A percentile compares a stretch with the other conserved stretches of the same genome.
These are phyloP conservation scores for Sciurus carolinensis DNA, from an alignment of 2,797 vertebrate species.

Conservation along the genomic window DNA sequence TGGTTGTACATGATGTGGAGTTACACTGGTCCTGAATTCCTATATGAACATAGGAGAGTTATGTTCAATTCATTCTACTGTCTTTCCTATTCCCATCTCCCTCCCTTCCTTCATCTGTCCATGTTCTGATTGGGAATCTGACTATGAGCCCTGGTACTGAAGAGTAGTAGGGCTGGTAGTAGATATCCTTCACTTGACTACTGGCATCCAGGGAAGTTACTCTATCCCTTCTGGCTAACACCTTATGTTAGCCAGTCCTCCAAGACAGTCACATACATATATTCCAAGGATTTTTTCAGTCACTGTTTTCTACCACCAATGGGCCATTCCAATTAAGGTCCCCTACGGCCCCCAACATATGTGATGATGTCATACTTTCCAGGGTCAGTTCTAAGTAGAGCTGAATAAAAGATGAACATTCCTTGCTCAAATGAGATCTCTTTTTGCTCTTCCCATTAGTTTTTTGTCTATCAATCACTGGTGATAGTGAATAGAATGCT, in stretches of 20 bases:
- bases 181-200: accelerated
- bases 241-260: neutral
- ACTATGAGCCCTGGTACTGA: neutral
- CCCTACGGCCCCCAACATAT: neutral
- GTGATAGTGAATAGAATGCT: neutral
- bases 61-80: too few relatives aligned
- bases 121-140: neutral
- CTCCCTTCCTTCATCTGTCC: too few relatives aligned
- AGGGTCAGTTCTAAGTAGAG: neutral
- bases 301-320: neutral
- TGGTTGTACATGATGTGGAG: too few relatives aligned
- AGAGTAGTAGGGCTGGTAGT: too few relatives aligned
- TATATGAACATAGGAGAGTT: too few relatives aligned
- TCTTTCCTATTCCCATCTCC: too few relatives aligned
- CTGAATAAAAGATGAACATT: neutral
- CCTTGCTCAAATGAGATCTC: neutral
- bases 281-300: neutral
- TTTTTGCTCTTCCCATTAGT: neutral
- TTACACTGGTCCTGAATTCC: too few relatives aligned
- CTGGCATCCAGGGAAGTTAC: neutral
- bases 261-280: neutral
- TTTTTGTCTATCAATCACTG: neutral
- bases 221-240: neutral
- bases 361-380: neutral
- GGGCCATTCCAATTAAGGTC: neutral